Evolutionary conservation across 2,113 vertebrate species (phyloP).

Genomic region (Strix aluco): DNA sequence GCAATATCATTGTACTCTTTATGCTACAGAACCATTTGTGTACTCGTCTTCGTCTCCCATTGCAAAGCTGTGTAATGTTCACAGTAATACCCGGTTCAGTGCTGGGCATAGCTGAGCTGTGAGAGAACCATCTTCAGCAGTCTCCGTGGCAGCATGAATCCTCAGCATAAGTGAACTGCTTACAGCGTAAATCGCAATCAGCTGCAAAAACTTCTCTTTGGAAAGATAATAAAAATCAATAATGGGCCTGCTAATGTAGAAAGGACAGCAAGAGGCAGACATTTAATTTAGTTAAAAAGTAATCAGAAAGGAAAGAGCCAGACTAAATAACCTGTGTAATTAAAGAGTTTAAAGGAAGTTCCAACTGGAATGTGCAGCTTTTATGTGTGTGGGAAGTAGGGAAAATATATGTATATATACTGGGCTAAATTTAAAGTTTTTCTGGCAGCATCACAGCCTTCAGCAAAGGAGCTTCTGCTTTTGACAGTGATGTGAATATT

Average conservation of each 20-base stretch:
- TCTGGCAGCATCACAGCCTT: conserved; percentile 36
- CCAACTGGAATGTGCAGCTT: conserved; percentile 28
- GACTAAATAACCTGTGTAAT: conserved; percentile 69
- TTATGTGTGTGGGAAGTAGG: conserved; percentile 28
- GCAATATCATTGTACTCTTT: neutral
- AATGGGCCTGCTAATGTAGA: conserved; percentile 51
- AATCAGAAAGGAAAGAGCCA: conserved; percentile 30
- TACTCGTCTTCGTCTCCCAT: neutral
- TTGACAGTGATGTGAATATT: conserved; percentile 51
- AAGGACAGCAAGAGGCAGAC: conserved; percentile 54
- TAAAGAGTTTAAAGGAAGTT: conserved; percentile 61
- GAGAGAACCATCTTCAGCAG: neutral
- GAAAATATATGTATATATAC: conserved; percentile 39
- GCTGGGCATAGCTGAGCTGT: neutral
- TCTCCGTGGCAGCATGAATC: conserved; percentile 9
- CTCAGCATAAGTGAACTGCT: conserved; percentile 9
- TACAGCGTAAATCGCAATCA: conserved; percentile 20
- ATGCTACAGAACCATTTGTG: neutral
- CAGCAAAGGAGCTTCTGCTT: conserved; percentile 48
- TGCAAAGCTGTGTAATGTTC: neutral
- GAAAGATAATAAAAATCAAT: conserved; percentile 66
- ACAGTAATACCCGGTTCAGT: neutral
- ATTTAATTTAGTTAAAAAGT: conserved; percentile 60
- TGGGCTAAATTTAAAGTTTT: conserved; percentile 58
- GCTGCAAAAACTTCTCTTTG: conserved; percentile 33